Conservation (phyloP, 53 echinoderm and acorn worm species). For the Henricia sp. region DNA sequence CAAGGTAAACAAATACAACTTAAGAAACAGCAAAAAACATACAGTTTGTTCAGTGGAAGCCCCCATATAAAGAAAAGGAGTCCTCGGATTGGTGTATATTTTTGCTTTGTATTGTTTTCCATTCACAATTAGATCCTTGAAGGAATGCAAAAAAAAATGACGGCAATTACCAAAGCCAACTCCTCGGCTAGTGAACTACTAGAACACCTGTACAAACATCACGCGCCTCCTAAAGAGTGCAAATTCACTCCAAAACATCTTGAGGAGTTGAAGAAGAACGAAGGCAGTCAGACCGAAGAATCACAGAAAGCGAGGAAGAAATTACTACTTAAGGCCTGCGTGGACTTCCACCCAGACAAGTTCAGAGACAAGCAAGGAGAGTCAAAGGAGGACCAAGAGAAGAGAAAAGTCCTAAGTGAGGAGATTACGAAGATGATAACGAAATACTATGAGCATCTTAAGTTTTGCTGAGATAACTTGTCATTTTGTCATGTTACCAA, state of each 20-base stretch:
- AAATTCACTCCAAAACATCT: slow-evolving; percentile 21
- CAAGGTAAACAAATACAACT: too few species aligned
- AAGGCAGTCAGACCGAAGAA: too few species aligned
- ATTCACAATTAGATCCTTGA: slow-evolving; percentile 9
- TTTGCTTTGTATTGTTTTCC: neutral
- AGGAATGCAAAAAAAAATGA: neutral
- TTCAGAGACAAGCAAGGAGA: neutral
- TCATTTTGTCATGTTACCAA: too few species aligned
- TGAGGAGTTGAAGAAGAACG: slow-evolving; percentile 14
- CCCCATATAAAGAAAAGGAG: too few species aligned
- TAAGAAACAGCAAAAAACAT: too few species aligned
- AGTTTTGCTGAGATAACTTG: too few species aligned
- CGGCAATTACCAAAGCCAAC: slow-evolving; percentile 11
- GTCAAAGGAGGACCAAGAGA: neutral
- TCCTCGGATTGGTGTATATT: too few species aligned
- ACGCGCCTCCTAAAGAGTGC: neutral
- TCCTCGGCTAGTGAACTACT: neutral
- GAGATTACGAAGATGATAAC: slow-evolving; percentile 23
- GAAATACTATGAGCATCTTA: slow-evolving; percentile 13
- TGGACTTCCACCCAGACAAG: slow-evolving; percentile 48
- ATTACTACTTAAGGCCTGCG: slow-evolving; percentile 28
- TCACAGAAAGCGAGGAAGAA: slow-evolving; percentile 4
- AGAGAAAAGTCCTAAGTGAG: neutral
- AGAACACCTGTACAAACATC: slow-evolving; percentile 23
- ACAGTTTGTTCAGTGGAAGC: too few species aligned